Percentiles rank a stretch among this genome's conserved stretches.
phyloP scores from a whole-genome alignment of 2,888 invertebrate genomes.

The Syrphus vitripennis region DNA sequence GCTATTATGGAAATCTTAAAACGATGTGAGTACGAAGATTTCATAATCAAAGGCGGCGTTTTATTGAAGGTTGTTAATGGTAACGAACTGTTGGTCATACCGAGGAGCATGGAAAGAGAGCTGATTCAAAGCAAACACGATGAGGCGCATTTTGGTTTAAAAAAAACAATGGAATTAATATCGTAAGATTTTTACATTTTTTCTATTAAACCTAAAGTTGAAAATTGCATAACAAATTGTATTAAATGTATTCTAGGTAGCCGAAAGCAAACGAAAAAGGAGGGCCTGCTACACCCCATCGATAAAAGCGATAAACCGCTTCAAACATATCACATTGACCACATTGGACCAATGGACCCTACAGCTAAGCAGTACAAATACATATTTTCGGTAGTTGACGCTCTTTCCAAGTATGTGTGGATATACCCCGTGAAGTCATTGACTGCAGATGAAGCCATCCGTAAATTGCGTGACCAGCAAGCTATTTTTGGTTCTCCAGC shows the following conservation, averaged over 20 bases:
- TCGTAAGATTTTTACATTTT: background rate
- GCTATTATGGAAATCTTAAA: background rate
- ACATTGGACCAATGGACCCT: too few relatives aligned
- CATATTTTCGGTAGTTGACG: too few relatives aligned
- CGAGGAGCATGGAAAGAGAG: background rate
- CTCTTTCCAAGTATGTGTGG: too few relatives aligned
- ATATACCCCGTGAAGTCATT: too few relatives aligned
- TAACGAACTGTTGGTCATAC: background rate
- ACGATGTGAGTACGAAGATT: background rate
- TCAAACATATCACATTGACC: constrained; percentile 29
- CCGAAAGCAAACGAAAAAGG: background rate
- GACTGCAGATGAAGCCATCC: too few relatives aligned
- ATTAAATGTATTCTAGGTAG: too few relatives aligned
- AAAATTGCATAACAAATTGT: too few relatives aligned
- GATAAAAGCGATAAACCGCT: constrained; percentile 2
- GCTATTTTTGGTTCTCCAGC: too few relatives aligned
- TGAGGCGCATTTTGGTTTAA: background rate
- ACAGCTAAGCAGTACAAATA: too few relatives aligned
- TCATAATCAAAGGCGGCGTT: background rate
- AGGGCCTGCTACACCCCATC: background rate
- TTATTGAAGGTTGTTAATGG: background rate
- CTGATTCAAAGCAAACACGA: background rate
- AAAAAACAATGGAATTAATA: background rate
- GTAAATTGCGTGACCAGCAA: too few relatives aligned
- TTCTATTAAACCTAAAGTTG: too few relatives aligned